Percentiles rank a stretch among this genome's conserved stretches.
Conservation (phyloP, 2,113 vertebrate species). For the Leptobrachium ailaonicum region DNA sequence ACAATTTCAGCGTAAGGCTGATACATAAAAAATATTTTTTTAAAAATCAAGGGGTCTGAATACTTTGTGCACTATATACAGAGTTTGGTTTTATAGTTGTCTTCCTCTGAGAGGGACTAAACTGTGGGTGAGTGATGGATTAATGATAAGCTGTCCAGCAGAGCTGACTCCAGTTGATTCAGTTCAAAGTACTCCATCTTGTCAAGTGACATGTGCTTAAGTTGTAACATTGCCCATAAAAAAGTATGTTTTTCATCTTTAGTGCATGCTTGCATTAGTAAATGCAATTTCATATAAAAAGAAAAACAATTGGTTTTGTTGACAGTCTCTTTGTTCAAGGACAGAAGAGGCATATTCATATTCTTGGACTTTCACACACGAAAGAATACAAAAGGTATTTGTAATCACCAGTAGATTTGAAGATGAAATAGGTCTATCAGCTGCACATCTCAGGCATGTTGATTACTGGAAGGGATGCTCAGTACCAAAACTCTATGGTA, state of each 20-base stretch:
- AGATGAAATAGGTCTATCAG: too few species aligned
- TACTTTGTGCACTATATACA: background rate
- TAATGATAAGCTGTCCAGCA: background rate
- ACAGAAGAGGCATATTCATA: background rate
- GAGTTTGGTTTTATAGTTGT: background rate
- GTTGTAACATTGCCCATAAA: background rate
- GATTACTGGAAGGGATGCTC: too few species aligned
- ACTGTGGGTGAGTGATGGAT: background rate
- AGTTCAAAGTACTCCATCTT: background rate
- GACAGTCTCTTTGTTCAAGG: background rate
- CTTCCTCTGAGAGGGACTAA: background rate
- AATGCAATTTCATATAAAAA: background rate
- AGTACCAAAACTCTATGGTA: too few species aligned
- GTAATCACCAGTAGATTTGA: too few species aligned
- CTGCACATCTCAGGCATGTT: too few species aligned
- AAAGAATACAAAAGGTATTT: too few species aligned
- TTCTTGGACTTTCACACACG: too few species aligned
- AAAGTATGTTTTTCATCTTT: background rate
- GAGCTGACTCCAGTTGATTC: background rate
- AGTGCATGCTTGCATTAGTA: background rate
- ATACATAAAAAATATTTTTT: too few species aligned
- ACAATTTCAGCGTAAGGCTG: too few species aligned
- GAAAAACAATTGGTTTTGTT: background rate
- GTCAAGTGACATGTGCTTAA: background rate
- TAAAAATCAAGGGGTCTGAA: too few species aligned